Percentiles rank a stretch among this genome's conserved stretches.
phyloP scores from a whole-genome alignment of 2,113 vertebrate species.

The Bujurquina vittata region DNA sequence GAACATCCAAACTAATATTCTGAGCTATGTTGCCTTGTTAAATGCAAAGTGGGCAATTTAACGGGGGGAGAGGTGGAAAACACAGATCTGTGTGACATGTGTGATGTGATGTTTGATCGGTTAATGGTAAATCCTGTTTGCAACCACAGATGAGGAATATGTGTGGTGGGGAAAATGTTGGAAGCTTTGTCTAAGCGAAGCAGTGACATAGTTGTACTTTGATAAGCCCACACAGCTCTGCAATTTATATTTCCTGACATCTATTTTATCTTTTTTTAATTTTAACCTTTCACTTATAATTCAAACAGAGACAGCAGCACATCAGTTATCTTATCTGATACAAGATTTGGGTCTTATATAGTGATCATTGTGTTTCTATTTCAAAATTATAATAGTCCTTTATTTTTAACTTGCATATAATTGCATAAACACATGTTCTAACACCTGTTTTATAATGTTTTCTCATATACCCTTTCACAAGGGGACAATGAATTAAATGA shows the following conservation, averaged over 20 bases:
- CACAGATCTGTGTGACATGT: slow-evolving; percentile 37
- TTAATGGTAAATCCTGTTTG: neutral
- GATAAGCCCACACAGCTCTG: neutral
- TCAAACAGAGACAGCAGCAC: neutral
- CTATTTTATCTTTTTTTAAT: too few species aligned
- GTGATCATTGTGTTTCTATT: neutral
- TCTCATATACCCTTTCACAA: too few species aligned
- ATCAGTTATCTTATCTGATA: neutral
- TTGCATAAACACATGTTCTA: too few species aligned
- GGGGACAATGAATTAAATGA: neutral
- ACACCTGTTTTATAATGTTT: too few species aligned
- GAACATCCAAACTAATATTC: slow-evolving; percentile 63
- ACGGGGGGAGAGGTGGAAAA: slow-evolving; percentile 32
- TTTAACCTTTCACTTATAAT: neutral
- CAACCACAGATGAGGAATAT: neutral
- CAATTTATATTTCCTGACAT: too few species aligned
- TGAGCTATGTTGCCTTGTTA: slow-evolving; percentile 3
- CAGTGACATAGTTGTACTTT: too few species aligned
- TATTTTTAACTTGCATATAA: too few species aligned
- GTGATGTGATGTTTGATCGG: slow-evolving; percentile 6
- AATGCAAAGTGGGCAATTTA: slow-evolving; percentile 30
- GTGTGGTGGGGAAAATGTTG: neutral
- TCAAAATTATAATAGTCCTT: too few species aligned
- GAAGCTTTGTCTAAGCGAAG: neutral
- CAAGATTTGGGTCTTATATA: neutral